Conservation (phyloP, 2,888 invertebrate genomes). For the Callyntrura sp. region DNA sequence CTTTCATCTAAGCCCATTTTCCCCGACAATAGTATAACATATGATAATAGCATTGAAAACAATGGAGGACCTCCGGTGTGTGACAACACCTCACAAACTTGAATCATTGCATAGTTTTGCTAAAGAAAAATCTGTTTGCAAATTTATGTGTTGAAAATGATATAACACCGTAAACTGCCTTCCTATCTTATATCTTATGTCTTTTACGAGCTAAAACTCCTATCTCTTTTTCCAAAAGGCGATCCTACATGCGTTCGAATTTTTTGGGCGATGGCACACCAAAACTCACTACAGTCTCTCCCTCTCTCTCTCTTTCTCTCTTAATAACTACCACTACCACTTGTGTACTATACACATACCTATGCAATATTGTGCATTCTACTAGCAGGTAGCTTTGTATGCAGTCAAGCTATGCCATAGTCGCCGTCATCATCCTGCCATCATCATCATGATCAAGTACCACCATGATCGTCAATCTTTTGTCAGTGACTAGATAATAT, state of each 20-base stretch:
- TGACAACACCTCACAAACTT: conserved; percentile 50
- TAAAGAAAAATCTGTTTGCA: conserved; percentile 29
- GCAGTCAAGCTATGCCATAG: not conserved
- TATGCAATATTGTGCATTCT: too few relatives aligned
- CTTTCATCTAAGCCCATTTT: conserved; percentile 4
- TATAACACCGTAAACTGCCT: conserved; percentile 46
- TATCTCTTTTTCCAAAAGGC: conserved; percentile 66
- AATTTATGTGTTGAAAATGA: conserved; percentile 70
- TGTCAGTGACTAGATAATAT: conserved; percentile 33
- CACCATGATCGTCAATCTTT: conserved; percentile 76
- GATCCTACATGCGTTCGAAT: conserved; percentile 53
- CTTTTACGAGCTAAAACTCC: conserved; percentile 56
- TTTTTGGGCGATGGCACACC: conserved; percentile 73
- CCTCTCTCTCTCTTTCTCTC: too few relatives aligned
- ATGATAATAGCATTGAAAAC: conserved; percentile 43
- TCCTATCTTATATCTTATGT: conserved; percentile 33
- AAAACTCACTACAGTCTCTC: conserved; percentile 12
- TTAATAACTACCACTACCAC: too few relatives aligned
- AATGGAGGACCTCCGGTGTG: conserved; percentile 54
- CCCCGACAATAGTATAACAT: not conserved
- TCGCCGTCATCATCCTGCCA: conserved; percentile 31
- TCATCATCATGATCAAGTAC: conserved; percentile 62
- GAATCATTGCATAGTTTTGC: conserved; percentile 33
- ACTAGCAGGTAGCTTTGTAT: not conserved
- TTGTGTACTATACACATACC: too few relatives aligned